Evolutionary conservation across 2,888 invertebrate genomes (phyloP), one percentile per base, ranked within the genome.

Genomic region (Fragum fragum): DNA sequence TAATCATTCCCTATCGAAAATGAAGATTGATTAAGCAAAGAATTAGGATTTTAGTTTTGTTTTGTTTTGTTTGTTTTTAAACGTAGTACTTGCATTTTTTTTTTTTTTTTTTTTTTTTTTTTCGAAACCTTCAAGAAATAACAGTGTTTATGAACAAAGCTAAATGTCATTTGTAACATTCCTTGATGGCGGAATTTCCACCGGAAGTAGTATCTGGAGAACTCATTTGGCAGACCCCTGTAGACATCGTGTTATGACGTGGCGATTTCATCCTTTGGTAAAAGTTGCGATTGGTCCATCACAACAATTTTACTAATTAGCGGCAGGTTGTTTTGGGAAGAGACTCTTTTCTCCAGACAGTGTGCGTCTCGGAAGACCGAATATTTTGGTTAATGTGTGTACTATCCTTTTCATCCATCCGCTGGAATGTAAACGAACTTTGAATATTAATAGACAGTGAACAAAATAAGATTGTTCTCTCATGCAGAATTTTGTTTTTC

Each of bases 211-310:
- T 32, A 16, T 63, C 63, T 63, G 63, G 21, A 32, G 36, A 63
- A 63, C 32, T 63, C 63, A 63, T 63, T 66, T 66, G 42, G 66
- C 66, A 42, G 21, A 21, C 66, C 66, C 36, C 42, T 66, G 28
- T 32, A 63, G 23, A 29, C 63, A 32, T 63, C 63, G 63, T 63
- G 66, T 66, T 66, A 42, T 66, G 66, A 66, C 42, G 39, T 66
- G 18, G 11, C 23, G 9, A 26, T 36, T 66, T 66, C 66, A 42
- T 23, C 66, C 21, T 39, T 66, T 36, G 66, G 66, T 47, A 66
- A 66, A 66, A 21, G 36, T 42, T 36, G 42, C 21, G 36, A 39
- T 26, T 23, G 23, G 39, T 42, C 42, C 42, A 42, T 66, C 66
- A 66, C 21, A 66, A 66, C 66, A 66, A 18, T 23, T 42, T 42